Evolutionary conservation across 2,888 invertebrate genomes (phyloP).

Genomic region (Cyclophora punctaria): DNA sequence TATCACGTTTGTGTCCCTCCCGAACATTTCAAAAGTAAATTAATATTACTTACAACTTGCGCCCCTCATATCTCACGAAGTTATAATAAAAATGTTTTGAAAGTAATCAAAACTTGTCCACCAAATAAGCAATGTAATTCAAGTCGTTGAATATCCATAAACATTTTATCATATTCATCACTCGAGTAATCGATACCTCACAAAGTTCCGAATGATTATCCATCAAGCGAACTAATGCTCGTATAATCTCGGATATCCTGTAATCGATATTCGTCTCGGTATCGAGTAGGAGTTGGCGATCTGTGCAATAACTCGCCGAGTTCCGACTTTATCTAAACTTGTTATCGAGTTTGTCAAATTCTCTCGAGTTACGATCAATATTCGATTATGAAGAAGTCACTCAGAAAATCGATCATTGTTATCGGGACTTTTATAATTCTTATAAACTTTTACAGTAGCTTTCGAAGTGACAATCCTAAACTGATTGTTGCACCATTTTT

Average conservation of each 20-base stretch:
- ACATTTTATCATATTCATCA: slow-evolving; percentile 16
- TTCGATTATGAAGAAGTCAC: slow-evolving; percentile 14
- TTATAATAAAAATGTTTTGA: too few species aligned
- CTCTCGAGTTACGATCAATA: slow-evolving; percentile 11
- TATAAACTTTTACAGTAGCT: too few species aligned
- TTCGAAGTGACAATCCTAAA: too few species aligned
- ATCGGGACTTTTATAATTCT: too few species aligned
- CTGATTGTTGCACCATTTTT: too few species aligned
- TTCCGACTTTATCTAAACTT: slow-evolving; percentile 34
- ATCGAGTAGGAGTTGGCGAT: slow-evolving; percentile 20
- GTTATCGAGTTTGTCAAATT: slow-evolving; percentile 40
- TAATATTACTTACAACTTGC: too few species aligned
- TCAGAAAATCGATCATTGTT: too few species aligned
- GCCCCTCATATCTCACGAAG: too few species aligned
- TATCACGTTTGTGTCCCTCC: too few species aligned
- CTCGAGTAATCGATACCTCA: slow-evolving; percentile 9
- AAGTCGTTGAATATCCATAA: background rate
- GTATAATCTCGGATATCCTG: slow-evolving; percentile 21
- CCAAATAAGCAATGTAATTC: too few species aligned
- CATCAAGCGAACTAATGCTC: slow-evolving; percentile 18
- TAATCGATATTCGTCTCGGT: slow-evolving; percentile 17
- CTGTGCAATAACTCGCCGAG: slow-evolving; percentile 35
- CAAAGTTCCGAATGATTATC: slow-evolving; percentile 17
- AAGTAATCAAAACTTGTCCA: too few species aligned
- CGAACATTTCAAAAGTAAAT: too few species aligned